Conservation (phyloP, 2,888 invertebrate genomes). For the Lottia gigantea region DNA sequence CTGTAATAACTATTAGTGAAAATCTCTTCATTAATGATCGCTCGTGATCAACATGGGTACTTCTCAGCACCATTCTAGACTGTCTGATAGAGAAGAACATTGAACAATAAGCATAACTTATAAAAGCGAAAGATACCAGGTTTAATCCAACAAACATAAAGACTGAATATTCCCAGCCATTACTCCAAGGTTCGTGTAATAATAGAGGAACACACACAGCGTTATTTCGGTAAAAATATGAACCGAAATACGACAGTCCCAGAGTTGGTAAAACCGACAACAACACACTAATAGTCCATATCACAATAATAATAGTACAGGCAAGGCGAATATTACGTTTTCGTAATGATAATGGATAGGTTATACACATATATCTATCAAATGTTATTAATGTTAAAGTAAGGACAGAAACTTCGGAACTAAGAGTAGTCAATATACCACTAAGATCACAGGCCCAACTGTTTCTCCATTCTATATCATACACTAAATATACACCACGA, state of each 20-base stretch:
- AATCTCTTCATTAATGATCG: constrained; percentile 38
- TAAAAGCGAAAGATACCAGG: constrained; percentile 37
- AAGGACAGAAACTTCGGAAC: constrained; percentile 42
- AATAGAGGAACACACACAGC: constrained; percentile 40
- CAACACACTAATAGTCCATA: constrained; percentile 36
- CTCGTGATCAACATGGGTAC: constrained; percentile 38
- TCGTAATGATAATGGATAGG: constrained; percentile 37
- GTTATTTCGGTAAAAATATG: constrained; percentile 40
- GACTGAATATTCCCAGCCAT: constrained; percentile 43
- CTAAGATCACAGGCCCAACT: constrained; percentile 73
- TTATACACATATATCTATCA: constrained; percentile 43
- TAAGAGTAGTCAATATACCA: constrained; percentile 69
- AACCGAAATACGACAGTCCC: constrained; percentile 36
- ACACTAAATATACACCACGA: constrained; percentile 73
- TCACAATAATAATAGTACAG: constrained; percentile 30
- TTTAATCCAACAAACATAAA: constrained; percentile 44
- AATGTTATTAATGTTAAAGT: constrained; percentile 40
- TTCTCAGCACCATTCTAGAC: constrained; percentile 34
- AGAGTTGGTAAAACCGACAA: constrained; percentile 35
- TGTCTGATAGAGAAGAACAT: constrained; percentile 40
- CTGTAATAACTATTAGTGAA: constrained; percentile 43
- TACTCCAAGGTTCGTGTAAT: constrained; percentile 27
- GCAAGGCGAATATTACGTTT: constrained; percentile 35
- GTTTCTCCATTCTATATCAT: constrained; percentile 74
- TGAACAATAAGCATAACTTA: constrained; percentile 38